Percentiles rank a stretch among this genome's conserved stretches.
Conservation (phyloP, 1,140 invertebrate genomes). For the Andricus grossulariae region DNA sequence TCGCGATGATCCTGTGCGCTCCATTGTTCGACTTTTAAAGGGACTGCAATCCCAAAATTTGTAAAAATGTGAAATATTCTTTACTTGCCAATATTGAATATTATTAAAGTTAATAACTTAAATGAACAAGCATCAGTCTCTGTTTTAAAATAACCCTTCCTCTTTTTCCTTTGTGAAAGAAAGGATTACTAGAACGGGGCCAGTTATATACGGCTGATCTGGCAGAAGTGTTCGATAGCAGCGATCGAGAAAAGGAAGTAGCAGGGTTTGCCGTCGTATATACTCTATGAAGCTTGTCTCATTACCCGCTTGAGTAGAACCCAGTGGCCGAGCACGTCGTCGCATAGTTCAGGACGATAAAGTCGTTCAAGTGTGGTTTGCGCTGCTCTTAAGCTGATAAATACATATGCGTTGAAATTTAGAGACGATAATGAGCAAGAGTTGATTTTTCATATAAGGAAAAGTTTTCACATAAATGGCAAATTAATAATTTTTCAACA, state of each 20-base stretch:
- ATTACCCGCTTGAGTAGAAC: constrained; percentile 43
- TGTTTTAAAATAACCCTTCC: background rate
- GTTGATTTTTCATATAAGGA: background rate
- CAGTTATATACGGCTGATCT: constrained; percentile 54
- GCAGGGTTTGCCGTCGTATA: constrained; percentile 42
- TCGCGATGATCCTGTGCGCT: background rate
- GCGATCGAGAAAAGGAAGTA: constrained; percentile 39
- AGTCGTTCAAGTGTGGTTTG: constrained; percentile 32
- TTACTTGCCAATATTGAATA: no score
- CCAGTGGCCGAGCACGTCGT: constrained; percentile 16
- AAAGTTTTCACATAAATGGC: no score
- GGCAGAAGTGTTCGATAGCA: constrained; percentile 50
- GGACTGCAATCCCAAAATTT: no score
- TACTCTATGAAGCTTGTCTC: constrained; percentile 48
- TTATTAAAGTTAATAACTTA: background rate
- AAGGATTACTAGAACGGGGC: constrained; percentile 44
- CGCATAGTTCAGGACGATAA: constrained; percentile 39
- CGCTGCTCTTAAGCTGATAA: constrained; percentile 44
- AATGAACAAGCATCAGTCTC: background rate
- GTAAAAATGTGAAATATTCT: no score
- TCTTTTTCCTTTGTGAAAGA: constrained; percentile 7
- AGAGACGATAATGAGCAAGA: constrained; percentile 2
- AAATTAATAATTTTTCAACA: no score
- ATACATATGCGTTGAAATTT: constrained; percentile 49
- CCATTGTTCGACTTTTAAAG: background rate